Evolutionary conservation across 2,888 invertebrate genomes (phyloP), one percentile per base, ranked within the genome.

Genomic region (Caenorhabditis sulstoni): DNA sequence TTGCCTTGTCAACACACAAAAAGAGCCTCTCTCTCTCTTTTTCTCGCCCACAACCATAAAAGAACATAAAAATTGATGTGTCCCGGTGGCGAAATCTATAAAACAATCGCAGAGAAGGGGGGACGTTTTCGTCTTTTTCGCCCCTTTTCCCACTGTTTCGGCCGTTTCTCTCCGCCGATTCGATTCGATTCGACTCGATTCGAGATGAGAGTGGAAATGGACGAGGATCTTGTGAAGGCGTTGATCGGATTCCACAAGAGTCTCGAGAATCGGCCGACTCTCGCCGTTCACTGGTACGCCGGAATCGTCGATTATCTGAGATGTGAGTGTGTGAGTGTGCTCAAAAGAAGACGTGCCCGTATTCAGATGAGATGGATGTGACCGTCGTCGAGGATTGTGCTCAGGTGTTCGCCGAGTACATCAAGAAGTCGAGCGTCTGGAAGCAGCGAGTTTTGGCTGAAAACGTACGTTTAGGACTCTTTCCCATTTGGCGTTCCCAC

Each of bases 371-470:
- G 16, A 5, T 11, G 37, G 18, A 57, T 14, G 41, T 57, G 3
- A 18, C 12, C 5, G 12, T 57, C 14, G 20, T 22, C 1, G 57
- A 57, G 20, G 57, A 57, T 22, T 57, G 57, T 14, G 57, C 57
- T 1, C 37, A 57, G 20, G 5, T 22, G 18, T 22, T 57, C 1
- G 57, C 57, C 12, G 3, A 57, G 1, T 57, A 57, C 37, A 39
- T 57, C 20, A 57, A 57, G 39, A 20, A 41, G 16, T 18, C 57
- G 0, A 41, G 57, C 12, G 20, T 41, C 5, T 57, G 57, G 57
- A 57, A 57, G 41, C 39, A 18, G 1, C 35, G 57, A n/a, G 14
- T 8, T 1, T 2, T 57, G 5, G 41, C 9, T 2, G 57, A 57
- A 41, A 1, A 2, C 1, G 57, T 57, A 3, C 5, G 55, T 39